These are phyloP conservation scores for Heteropelma amictum DNA, from an alignment of 2,888 invertebrate species.

Conservation along the genomic window DNA sequence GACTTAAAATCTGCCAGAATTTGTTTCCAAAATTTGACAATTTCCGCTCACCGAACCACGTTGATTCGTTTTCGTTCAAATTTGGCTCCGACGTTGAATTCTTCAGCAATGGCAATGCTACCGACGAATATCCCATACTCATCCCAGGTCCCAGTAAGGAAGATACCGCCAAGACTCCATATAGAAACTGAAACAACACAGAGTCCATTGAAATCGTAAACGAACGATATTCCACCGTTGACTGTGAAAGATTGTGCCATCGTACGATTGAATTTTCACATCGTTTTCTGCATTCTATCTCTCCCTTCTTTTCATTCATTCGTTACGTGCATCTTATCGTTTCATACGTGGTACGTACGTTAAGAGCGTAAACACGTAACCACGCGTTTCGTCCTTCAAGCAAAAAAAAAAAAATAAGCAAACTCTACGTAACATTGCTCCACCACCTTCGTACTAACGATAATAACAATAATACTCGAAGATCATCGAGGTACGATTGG, in stretches of 20 bases:
- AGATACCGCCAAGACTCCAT: constrained; percentile 51
- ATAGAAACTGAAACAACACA: constrained; percentile 53
- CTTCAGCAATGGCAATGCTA: constrained; percentile 68
- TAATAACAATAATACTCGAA: constrained; percentile 12
- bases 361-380: constrained; percentile 20
- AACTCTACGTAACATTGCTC: neutral
- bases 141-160: constrained; percentile 58
- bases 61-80: constrained; percentile 73
- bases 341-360: neutral
- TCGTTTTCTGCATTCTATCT: constrained; percentile 12
- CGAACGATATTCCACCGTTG: neutral
- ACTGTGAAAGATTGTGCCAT: neutral
- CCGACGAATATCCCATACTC: constrained; percentile 71
- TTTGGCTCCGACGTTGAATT: constrained; percentile 61
- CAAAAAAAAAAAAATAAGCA: neutral
- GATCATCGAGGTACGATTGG: constrained; percentile 12
- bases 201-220: constrained; percentile 28
- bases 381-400: constrained; percentile 41
- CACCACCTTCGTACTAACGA: constrained; percentile 13
- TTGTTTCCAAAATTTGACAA: neutral
- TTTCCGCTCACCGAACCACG: constrained; percentile 79
- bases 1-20: no score
- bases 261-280: neutral
- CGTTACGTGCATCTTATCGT: constrained; percentile 26
- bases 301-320: constrained; percentile 23